Evolutionary conservation across 64 coral and sea anemone species (phyloP).

Genomic region (Hydrozoanthus tunicans): DNA sequence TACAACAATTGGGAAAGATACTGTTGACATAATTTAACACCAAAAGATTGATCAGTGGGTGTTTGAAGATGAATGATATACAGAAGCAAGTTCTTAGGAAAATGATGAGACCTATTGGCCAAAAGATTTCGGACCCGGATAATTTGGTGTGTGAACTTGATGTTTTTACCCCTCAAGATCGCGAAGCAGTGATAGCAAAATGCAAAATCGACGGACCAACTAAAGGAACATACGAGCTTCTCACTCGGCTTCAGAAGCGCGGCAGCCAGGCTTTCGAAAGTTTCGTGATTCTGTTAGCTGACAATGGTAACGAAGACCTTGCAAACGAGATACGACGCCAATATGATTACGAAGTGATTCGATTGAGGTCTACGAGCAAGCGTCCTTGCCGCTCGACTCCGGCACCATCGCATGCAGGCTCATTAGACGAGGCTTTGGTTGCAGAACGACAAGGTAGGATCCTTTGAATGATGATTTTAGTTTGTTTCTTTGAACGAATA

Average conservation of each 20-base stretch:
- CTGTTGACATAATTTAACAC: background rate
- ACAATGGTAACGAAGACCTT: background rate
- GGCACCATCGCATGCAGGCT: background rate
- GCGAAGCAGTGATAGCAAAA: background rate
- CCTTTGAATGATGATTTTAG: no score
- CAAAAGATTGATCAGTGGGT: background rate
- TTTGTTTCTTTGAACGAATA: no score
- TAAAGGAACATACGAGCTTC: background rate
- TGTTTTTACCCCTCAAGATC: background rate
- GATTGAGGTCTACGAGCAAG: background rate
- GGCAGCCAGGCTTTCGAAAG: background rate
- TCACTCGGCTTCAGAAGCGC: constrained; percentile 24
- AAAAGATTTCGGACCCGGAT: constrained; percentile 1
- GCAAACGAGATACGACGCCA: background rate
- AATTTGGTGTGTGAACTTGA: background rate
- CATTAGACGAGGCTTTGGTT: background rate
- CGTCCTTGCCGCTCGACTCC: constrained; percentile 3
- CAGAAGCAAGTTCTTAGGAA: background rate
- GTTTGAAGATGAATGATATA: background rate
- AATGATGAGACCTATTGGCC: background rate
- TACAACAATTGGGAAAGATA: background rate
- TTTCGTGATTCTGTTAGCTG: background rate
- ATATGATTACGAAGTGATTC: background rate
- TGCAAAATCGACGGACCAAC: background rate
- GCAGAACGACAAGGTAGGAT: background rate